phyloP scores from a whole-genome alignment of 1,140 invertebrate genomes.

The Zaprionus davidi region DNA sequence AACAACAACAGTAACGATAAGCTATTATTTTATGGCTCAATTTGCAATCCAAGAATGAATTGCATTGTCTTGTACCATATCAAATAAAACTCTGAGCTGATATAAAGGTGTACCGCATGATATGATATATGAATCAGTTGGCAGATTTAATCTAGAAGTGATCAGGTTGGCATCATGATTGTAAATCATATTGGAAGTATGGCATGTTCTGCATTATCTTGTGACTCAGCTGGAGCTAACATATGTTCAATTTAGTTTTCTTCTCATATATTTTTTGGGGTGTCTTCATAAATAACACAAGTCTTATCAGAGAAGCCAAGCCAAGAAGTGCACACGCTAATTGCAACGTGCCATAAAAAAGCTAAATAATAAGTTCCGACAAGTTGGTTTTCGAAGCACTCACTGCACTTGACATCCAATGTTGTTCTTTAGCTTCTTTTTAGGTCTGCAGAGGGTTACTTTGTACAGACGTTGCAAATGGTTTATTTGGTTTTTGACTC shows the following conservation, averaged over 20 bases:
- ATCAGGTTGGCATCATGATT: background rate
- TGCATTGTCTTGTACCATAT: constrained; percentile 4
- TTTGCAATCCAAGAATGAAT: constrained; percentile 27
- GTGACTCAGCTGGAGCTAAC: background rate
- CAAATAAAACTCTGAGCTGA: background rate
- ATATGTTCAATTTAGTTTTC: background rate
- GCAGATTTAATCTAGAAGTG: background rate
- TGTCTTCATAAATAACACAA: constrained; percentile 26
- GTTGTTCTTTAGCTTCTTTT: constrained; percentile 6
- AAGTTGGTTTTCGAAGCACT: background rate
- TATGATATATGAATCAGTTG: background rate
- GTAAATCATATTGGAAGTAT: background rate
- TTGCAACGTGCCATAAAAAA: constrained; percentile 38
- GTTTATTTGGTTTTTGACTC: constrained; percentile 36
- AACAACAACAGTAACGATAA: constrained; percentile 14
- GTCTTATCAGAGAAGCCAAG: background rate
- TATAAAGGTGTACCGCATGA: background rate
- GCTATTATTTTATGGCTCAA: constrained; percentile 3
- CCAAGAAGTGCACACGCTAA: constrained; percentile 19
- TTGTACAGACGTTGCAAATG: constrained; percentile 21
- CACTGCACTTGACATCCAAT: constrained; percentile 30
- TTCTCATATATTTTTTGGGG: background rate
- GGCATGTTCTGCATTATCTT: background rate
- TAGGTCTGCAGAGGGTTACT: constrained; percentile 9
- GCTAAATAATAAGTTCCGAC: constrained; percentile 1